Base-by-base conservation (phyloP, 2,113 vertebrate species). In the Onychostoma macrolepis region DNA sequence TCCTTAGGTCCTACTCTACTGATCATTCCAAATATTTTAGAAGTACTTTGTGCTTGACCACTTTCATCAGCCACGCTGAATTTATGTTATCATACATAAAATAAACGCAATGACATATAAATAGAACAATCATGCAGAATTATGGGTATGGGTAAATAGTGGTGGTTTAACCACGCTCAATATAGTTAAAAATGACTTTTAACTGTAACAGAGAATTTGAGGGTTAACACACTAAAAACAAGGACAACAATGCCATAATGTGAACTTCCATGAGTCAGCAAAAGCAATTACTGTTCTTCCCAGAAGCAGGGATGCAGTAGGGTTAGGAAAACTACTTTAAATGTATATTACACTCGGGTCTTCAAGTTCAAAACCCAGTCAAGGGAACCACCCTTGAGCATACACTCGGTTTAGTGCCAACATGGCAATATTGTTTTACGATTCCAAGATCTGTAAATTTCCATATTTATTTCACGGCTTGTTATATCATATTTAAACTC, bases 271-370 rank as follows among this genome's bases (percentile, higher is more conserved):
- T 75, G 77, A 86, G 75, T 90, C 86, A 88, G 87, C 89, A 91
- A 83, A 53, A 89, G 48, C 28, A 71, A 85, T 88, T 92, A 86
- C 89, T 90, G 86, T 80, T 38, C 43, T 88, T 94, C 83, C 87
- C 85, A 90, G 90, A 90, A 87, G 75, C 19, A 78, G 41, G 89
- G 87, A 91, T 87, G 90, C 63, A 56, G 72, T 76, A 38, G 69
- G 83, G 43, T 87, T 86, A 89, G 90, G 56, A 90, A 89, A 88
- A 80, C 78, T 88, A 65, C 83, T 80, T 41, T 77, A 93, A 87
- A 71, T 88, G 87, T 56, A 88, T 75, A 83, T 50, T 72, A 81
- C 72, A 90, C 28, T 83, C 74, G 84, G 33, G 76, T 61, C 69
- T 81, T 50, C 26, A 48, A 88, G 88, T 88, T 80, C 12, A 82